These are phyloP conservation scores for Lota lota DNA, from an alignment of 2,113 vertebrate species.

Conservation along the genomic window DNA sequence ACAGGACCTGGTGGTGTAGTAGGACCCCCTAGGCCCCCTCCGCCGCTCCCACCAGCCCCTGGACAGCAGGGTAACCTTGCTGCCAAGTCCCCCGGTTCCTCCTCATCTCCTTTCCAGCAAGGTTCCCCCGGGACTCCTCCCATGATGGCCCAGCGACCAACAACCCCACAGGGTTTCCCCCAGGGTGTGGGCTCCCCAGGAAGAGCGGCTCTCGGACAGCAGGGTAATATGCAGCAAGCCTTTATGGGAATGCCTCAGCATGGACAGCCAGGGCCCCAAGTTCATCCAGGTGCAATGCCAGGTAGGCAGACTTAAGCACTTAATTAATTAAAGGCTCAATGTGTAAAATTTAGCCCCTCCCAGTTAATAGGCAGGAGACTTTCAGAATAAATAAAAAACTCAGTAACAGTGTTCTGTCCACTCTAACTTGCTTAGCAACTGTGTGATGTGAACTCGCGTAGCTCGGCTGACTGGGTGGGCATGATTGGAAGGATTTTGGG, in stretches of 20 bases:
- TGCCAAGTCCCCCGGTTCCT: constrained; percentile 95
- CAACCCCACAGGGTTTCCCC: constrained; percentile 91
- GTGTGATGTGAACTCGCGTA: too few species aligned
- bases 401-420: too few species aligned
- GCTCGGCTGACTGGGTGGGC: too few species aligned
- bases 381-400: too few species aligned
- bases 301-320: neutral
- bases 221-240: constrained; percentile 87
- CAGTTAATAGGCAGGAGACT: too few species aligned
- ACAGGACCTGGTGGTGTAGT: constrained; percentile 74
- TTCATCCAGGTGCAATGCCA: constrained; percentile 79
- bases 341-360: too few species aligned
- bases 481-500: too few species aligned
- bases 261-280: constrained; percentile 83
- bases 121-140: constrained; percentile 96
- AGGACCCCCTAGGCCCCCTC: constrained; percentile 82
- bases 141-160: constrained; percentile 89
- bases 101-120: constrained; percentile 98
- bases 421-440: too few species aligned
- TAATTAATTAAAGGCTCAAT: neutral
- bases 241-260: constrained; percentile 97
- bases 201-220: constrained; percentile 86
- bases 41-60: constrained; percentile 79
- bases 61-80: constrained; percentile 88
- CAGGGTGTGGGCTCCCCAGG: constrained; percentile 92